A percentile compares a stretch with the other conserved stretches of the same genome.
These are phyloP conservation scores for Laticauda colubrina DNA, from an alignment of 2,113 vertebrate species.

Conservation along the genomic window DNA sequence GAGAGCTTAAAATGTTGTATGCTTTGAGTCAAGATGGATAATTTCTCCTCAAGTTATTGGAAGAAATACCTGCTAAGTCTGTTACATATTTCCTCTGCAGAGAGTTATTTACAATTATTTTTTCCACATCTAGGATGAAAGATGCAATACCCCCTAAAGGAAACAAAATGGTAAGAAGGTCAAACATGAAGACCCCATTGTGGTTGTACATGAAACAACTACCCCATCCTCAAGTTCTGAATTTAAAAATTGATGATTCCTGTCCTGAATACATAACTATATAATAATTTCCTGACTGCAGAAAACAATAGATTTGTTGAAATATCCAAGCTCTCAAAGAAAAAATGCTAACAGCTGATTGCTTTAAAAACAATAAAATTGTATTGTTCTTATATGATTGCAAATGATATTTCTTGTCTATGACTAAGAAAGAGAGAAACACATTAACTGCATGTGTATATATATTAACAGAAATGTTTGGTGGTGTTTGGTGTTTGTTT, in stretches of 20 bases:
- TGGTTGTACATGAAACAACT: background rate
- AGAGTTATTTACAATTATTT: background rate
- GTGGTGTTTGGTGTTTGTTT: background rate
- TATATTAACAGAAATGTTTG: background rate
- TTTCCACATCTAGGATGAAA: background rate
- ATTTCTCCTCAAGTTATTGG: background rate
- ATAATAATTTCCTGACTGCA: background rate
- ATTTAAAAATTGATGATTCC: background rate
- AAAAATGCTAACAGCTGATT: background rate
- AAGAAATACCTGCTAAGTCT: background rate
- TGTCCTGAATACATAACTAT: background rate
- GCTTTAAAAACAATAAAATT: background rate
- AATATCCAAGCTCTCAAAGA: background rate
- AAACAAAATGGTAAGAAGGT: background rate
- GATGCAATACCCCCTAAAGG: background rate
- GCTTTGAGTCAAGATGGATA: background rate
- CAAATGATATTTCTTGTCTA: background rate
- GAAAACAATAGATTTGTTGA: background rate
- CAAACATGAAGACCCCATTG: background rate
- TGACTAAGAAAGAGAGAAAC: background rate
- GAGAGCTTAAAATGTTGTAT: background rate
- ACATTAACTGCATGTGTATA: background rate
- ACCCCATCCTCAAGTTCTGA: background rate
- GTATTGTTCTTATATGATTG: background rate
- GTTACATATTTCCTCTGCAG: background rate